phyloP scores from a whole-genome alignment of 2,113 vertebrate genomes.

The Otis tarda region DNA sequence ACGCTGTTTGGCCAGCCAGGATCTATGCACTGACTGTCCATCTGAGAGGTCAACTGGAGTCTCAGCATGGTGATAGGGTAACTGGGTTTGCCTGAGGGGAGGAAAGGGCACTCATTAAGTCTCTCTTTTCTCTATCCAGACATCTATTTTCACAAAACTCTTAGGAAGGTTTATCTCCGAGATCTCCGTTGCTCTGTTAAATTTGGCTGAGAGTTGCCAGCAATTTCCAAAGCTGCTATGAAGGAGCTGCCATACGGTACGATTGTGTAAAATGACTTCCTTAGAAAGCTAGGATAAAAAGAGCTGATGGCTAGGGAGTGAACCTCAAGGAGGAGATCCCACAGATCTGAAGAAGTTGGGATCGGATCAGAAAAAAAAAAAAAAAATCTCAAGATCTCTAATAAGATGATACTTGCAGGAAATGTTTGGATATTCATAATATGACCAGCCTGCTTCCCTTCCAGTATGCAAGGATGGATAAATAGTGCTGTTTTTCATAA shows the following conservation, averaged over 20 bases:
- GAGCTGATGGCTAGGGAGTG: not conserved
- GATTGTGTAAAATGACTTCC: not conserved
- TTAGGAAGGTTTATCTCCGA: not conserved
- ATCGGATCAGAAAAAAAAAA: not conserved
- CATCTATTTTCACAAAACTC: not conserved
- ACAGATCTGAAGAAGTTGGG: not conserved
- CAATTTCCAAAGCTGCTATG: not conserved
- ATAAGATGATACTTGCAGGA: not conserved
- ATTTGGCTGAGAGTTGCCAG: not conserved
- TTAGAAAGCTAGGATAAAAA: slow-evolving; percentile 10
- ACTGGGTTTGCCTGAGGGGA: not conserved
- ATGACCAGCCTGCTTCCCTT: not conserved
- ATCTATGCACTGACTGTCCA: not conserved
- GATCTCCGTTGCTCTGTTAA: not conserved
- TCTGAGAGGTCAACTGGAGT: not conserved
- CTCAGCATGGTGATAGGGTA: not conserved
- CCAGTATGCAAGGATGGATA: not conserved
- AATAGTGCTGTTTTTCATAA: not conserved
- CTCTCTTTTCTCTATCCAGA: not conserved
- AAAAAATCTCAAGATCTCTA: not conserved
- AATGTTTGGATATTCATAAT: not conserved
- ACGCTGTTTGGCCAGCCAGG: not conserved
- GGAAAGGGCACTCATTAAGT: not conserved
- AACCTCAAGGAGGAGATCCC: not conserved
- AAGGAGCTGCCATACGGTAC: not conserved